Evolutionary conservation across 2,888 invertebrate genomes (phyloP).

Genomic region (Catocala nupta): DNA sequence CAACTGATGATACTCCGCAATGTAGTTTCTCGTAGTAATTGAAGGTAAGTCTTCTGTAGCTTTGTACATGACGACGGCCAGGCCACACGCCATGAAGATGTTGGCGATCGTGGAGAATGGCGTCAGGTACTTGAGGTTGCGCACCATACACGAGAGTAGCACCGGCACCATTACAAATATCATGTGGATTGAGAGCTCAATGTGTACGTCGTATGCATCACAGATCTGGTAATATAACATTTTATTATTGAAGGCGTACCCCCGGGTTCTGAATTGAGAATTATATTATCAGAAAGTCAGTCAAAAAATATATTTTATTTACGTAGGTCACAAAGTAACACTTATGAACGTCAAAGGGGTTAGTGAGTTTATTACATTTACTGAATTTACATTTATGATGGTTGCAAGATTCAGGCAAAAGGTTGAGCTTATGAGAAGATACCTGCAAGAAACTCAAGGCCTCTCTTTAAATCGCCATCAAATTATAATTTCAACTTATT

Average conservation of each 20-base stretch:
- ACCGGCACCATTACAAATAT: slow-evolving; percentile 91
- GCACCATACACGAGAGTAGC: slow-evolving; percentile 91
- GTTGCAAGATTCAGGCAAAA: no score
- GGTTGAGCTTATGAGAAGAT: no score
- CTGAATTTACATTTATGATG: no score
- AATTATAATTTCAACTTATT: no score
- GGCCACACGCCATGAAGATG: slow-evolving; percentile 91
- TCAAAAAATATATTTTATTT: no score
- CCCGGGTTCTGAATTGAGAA: no score
- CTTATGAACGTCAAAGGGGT: no score
- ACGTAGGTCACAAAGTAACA: no score
- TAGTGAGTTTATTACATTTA: no score
- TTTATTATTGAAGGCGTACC: not conserved
- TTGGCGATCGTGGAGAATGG: slow-evolving; percentile 97
- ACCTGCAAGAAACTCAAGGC: no score
- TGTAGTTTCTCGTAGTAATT: slow-evolving; percentile 86
- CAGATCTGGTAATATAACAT: slow-evolving; percentile 85
- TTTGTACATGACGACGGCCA: slow-evolving; percentile 92
- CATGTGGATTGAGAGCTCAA: slow-evolving; percentile 92
- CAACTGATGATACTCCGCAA: slow-evolving; percentile 88
- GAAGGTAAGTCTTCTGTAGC: slow-evolving; percentile 91
- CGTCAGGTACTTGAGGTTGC: slow-evolving; percentile 95
- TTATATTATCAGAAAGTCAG: not conserved
- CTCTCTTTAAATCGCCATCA: no score
- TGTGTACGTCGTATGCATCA: slow-evolving; percentile 87